Evolutionary conservation across 2,113 vertebrate genomes (phyloP).

Genomic region (Hoplias malabaricus): DNA sequence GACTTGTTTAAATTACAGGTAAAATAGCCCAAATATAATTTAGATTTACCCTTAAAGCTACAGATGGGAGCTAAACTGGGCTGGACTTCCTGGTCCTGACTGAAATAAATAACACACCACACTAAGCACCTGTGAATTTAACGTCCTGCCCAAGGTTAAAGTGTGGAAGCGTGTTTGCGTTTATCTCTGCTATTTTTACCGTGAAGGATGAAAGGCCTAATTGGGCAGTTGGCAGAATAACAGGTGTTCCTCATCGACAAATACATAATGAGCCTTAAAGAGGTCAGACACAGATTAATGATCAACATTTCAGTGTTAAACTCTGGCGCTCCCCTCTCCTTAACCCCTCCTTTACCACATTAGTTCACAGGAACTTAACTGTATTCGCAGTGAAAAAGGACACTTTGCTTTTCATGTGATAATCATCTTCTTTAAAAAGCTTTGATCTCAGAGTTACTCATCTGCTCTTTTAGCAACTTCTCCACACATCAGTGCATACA

Average conservation of each 20-base stretch:
- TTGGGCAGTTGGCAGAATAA: slow-evolving; percentile 75
- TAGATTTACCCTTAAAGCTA: too few relatives aligned
- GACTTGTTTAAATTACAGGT: too few relatives aligned
- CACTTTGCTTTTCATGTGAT: background rate
- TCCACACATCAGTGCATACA: too few relatives aligned
- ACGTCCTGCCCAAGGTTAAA: slow-evolving; percentile 53
- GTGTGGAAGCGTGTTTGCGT: slow-evolving; percentile 53
- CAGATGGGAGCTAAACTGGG: background rate
- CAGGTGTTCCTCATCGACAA: slow-evolving; percentile 74
- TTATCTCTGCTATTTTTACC: slow-evolving; percentile 72
- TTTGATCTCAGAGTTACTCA: too few relatives aligned
- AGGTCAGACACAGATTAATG: slow-evolving; percentile 64
- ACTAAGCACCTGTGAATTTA: slow-evolving; percentile 58
- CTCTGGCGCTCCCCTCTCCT: background rate
- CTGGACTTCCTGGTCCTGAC: background rate
- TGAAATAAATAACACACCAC: slow-evolving; percentile 23
- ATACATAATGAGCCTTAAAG: slow-evolving; percentile 60
- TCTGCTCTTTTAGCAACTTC: too few relatives aligned
- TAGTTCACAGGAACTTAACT: background rate
- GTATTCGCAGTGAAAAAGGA: background rate
- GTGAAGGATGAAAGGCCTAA: slow-evolving; percentile 73
- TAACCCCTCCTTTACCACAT: background rate
- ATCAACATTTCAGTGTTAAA: slow-evolving; percentile 33
- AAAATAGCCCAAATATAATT: too few relatives aligned
- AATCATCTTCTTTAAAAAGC: background rate